These are phyloP conservation scores for Eupithecia subumbrata DNA, from an alignment of 2,888 invertebrate species.

Conservation along the genomic window DNA sequence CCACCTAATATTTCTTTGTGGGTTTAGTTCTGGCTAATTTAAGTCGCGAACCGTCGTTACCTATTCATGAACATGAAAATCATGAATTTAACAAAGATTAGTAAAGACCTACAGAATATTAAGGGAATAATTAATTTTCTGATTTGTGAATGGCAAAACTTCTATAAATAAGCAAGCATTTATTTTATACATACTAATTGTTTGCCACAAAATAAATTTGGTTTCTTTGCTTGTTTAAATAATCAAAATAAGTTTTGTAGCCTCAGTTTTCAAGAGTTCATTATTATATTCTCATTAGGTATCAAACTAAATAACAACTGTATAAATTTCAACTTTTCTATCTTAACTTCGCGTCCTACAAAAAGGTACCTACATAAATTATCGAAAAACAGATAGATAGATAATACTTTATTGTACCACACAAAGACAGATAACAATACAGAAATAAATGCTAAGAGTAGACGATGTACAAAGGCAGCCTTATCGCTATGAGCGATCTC, in stretches of 20 bases:
- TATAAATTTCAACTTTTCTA: background rate
- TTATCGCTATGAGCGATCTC: too few species aligned
- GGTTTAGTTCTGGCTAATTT: conserved; percentile 41
- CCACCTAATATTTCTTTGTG: conserved; percentile 44
- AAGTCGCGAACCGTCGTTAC: conserved; percentile 33
- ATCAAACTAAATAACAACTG: background rate
- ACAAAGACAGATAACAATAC: too few species aligned
- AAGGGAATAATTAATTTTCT: conserved; percentile 4
- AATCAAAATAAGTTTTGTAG: background rate
- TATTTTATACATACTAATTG: background rate
- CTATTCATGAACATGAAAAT: conserved; percentile 26
- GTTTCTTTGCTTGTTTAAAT: background rate
- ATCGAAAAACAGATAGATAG: too few species aligned
- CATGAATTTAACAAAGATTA: conserved; percentile 12
- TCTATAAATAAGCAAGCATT: background rate
- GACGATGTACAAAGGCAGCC: too few species aligned
- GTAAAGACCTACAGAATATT: conserved; percentile 1
- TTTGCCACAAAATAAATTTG: too few species aligned
- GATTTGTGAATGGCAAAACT: background rate
- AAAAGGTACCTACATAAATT: background rate
- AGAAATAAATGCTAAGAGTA: too few species aligned
- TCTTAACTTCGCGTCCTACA: background rate
- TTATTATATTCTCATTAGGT: background rate
- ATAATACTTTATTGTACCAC: too few species aligned
- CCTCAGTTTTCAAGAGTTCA: background rate